Conservation (phyloP, 2,888 invertebrate genomes). For the Nomada lathburiana region DNA sequence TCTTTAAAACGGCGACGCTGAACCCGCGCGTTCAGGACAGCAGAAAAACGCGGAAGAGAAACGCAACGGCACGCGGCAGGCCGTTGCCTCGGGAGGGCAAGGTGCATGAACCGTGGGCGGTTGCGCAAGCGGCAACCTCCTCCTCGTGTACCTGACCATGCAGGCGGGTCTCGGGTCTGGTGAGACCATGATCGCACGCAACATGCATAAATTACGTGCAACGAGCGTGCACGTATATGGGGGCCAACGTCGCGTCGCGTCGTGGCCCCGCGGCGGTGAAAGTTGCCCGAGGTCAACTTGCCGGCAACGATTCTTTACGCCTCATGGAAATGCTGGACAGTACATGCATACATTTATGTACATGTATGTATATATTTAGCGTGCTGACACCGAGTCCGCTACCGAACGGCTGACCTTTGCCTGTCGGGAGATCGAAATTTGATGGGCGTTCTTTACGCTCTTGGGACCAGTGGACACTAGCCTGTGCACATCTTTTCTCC, state of each 20-base stretch:
- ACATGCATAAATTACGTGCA: slow-evolving; percentile 79
- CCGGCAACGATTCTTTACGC: slow-evolving; percentile 52
- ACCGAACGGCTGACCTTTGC: too few relatives aligned
- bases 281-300: slow-evolving; percentile 81
- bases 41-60: slow-evolving; percentile 46
- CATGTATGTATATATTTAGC: not conserved
- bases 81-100: slow-evolving; percentile 67
- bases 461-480: too few relatives aligned
- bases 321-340: not conserved
- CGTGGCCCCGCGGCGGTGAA: slow-evolving; percentile 74
- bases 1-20: too few relatives aligned
- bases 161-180: slow-evolving; percentile 71
- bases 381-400: not conserved
- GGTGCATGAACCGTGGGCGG: slow-evolving; percentile 72
- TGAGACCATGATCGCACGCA: slow-evolving; percentile 79
- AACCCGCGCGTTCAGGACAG: not conserved
- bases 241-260: slow-evolving; percentile 28
- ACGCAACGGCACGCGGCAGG: slow-evolving; percentile 5
- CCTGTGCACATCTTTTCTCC: too few relatives aligned
- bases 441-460: too few relatives aligned
- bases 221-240: slow-evolving; percentile 63
- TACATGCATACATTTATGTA: not conserved
- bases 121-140: slow-evolving; percentile 69
- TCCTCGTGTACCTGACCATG: slow-evolving; percentile 78
- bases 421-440: too few relatives aligned